Conservation (phyloP, 2,888 invertebrate genomes). For the Lycophotia porphyrea region DNA sequence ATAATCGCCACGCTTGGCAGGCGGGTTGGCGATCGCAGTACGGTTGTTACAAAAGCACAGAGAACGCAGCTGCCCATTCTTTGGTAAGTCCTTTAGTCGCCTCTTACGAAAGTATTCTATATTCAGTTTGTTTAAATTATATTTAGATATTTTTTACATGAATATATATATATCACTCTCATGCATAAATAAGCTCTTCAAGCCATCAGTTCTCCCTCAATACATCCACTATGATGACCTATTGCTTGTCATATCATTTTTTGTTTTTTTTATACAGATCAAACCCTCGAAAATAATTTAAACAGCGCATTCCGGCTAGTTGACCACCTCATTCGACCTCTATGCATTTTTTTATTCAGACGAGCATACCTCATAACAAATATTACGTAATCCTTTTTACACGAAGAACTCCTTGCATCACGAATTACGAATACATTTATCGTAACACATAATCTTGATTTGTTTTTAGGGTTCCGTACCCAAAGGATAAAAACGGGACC, state of each 20-base stretch:
- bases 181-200: background rate
- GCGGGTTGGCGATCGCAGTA: too few relatives aligned
- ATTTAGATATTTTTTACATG: background rate
- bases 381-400: background rate
- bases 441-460: background rate
- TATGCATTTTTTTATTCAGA: background rate
- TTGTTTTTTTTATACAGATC: background rate
- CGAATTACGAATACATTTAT: background rate
- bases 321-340: background rate
- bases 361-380: background rate
- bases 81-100: too few relatives aligned
- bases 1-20: too few relatives aligned
- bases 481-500: too few relatives aligned
- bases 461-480: too few relatives aligned
- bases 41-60: too few relatives aligned
- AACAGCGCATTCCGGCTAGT: slow-evolving; percentile 9
- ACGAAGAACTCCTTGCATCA: background rate
- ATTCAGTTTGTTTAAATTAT: too few relatives aligned
- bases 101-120: too few relatives aligned
- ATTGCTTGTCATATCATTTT: background rate
- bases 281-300: background rate
- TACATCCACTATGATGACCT: background rate
- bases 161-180: background rate
- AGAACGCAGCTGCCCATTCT: too few relatives aligned
- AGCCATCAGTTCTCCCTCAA: background rate